Evolutionary conservation across 2,888 invertebrate species (phyloP), one percentile per base, ranked within the genome.

Genomic region (Sminthurides aquaticus): DNA sequence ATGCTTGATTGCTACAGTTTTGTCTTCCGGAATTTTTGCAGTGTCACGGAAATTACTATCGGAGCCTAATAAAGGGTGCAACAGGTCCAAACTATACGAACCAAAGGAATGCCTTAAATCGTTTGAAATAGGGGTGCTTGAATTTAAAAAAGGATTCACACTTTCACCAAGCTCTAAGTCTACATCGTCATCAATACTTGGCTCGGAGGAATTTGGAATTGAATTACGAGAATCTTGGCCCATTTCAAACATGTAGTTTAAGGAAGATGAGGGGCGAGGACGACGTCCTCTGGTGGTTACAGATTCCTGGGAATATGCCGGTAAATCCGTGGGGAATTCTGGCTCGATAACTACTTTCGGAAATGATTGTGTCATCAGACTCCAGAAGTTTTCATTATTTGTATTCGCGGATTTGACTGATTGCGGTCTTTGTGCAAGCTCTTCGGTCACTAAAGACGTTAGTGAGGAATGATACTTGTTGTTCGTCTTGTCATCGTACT

Each of bases 61-160:
- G 1, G 64, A 22, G 28, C 27, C 59, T 27, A 63, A 22, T 3
- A 64, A 29, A 1, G 64, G 64, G 55, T 64, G 59, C 18, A 64
- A 52, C 15, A 64, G 22, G 29, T 64, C 59, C 3, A 63, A 49
- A 3, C 27, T 11, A 34, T 58, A 22, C 5, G 15, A 18, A 15
- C 11, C 22, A n/a, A 55, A 34, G 20, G 58, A 59, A 59, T 59
- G 25, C 24, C 55, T 34, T 43, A 64, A 27, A 26, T 64, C 64
- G 48, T 48, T 57, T 25, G 64, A 52, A 24, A 64, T 59, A 25
- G 64, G 64, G 1, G 58, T 58, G 24, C 58, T 58, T 2, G 64
- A 49, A 60, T 64, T 64, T 18, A 58, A 24, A 34, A 59, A 64
- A n/a, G 64, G 64, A 55, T 64, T 64, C n/a, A 64, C 29, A 59